These are phyloP conservation scores for Adela reaumurella DNA, from an alignment of 2,888 invertebrate genomes.

Conservation along the genomic window DNA sequence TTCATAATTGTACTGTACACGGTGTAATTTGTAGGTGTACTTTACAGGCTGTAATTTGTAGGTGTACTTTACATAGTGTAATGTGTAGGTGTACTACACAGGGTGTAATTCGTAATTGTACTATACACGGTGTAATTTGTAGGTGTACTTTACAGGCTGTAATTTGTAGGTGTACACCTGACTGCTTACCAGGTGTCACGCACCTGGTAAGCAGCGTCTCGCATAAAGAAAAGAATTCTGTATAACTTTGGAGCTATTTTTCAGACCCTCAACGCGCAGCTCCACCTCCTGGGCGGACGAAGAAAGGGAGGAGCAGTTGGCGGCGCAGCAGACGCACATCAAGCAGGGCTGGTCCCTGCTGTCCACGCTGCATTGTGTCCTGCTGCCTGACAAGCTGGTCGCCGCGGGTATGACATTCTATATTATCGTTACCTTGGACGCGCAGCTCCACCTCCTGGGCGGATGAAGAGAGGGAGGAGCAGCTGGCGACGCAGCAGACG, in stretches of 20 bases:
- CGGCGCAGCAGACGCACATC: slow-evolving; percentile 89
- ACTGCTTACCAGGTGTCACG: no score
- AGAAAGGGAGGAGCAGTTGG: slow-evolving; percentile 75
- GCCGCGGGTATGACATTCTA: slow-evolving; percentile 30
- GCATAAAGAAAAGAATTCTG: no score
- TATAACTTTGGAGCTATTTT: background rate
- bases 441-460: slow-evolving; percentile 63
- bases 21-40: no score
- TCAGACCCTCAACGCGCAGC: slow-evolving; percentile 53
- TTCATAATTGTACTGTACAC: no score
- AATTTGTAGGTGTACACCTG: no score
- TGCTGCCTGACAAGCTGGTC: slow-evolving; percentile 89
- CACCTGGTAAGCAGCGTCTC: no score
- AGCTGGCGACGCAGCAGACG: slow-evolving; percentile 80
- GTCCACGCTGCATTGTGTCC: slow-evolving; percentile 93
- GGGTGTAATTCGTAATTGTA: no score
- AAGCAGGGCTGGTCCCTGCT: slow-evolving; percentile 94
- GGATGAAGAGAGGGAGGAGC: slow-evolving; percentile 80
- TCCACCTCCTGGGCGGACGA: slow-evolving; percentile 71
- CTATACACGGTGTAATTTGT: no score
- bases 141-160: no score
- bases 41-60: no score
- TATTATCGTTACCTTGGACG: slow-evolving; percentile 31
- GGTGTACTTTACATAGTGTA: no score
- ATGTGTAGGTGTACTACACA: no score